phyloP scores from a whole-genome alignment of 2,113 vertebrate genomes.

The Pachyramphus minor region DNA sequence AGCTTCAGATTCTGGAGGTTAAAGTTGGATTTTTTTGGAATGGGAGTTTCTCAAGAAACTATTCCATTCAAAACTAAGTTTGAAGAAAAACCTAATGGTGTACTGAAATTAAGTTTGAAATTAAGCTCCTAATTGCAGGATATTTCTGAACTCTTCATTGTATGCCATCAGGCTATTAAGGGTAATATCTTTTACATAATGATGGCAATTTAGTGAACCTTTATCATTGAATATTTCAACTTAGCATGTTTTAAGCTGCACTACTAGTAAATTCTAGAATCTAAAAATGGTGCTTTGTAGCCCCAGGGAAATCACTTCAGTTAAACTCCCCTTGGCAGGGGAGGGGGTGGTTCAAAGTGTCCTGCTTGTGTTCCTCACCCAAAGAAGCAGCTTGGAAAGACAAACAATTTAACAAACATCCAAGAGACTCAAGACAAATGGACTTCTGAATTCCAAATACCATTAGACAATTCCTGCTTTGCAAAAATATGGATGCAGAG shows the following conservation, averaged over 20 bases:
- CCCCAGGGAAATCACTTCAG: background rate
- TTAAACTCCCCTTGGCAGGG: too few species aligned
- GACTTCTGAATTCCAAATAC: background rate
- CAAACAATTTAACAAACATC: background rate
- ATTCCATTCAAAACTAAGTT: background rate
- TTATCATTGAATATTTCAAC: background rate
- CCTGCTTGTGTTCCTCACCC: background rate
- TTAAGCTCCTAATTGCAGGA: background rate
- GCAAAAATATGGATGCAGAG: background rate
- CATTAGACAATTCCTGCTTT: background rate
- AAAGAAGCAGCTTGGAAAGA: background rate
- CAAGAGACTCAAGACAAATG: background rate
- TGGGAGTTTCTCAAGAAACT: background rate
- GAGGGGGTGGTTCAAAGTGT: background rate
- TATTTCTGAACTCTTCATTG: slow-evolving; percentile 31
- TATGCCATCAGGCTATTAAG: slow-evolving; percentile 13
- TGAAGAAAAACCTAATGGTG: background rate
- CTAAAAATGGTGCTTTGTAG: background rate
- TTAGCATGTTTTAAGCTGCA: background rate
- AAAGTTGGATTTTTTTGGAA: background rate
- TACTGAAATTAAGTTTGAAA: slow-evolving; percentile 1
- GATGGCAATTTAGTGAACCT: slow-evolving; percentile 37
- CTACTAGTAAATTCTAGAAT: background rate
- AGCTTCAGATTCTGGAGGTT: background rate
- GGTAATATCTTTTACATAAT: slow-evolving; percentile 28